Conservation (phyloP, 1,140 invertebrate species). For the Phenacoccus solenopsis region DNA sequence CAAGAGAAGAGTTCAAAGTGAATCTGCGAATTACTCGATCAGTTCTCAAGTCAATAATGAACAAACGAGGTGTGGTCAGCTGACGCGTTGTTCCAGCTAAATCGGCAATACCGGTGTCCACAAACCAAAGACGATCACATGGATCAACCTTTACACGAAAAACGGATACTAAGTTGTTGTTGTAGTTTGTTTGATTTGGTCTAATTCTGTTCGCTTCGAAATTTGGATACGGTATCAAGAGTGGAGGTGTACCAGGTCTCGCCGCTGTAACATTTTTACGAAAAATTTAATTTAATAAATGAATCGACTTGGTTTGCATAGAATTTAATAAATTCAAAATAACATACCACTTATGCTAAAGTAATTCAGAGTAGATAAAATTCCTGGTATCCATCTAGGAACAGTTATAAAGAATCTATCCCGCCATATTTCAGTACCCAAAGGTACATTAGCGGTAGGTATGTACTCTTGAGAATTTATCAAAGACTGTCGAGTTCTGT, state of each 20-base stretch:
- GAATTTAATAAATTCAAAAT: neutral
- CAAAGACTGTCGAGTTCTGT: slow-evolving; percentile 43
- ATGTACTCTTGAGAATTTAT: slow-evolving; percentile 47
- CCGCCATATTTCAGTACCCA: slow-evolving; percentile 61
- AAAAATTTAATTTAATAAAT: too few relatives aligned
- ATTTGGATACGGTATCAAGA: slow-evolving; percentile 54
- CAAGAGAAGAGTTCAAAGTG: slow-evolving; percentile 43
- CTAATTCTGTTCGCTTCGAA: slow-evolving; percentile 49
- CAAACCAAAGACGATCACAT: slow-evolving; percentile 58
- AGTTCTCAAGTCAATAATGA: slow-evolving; percentile 56
- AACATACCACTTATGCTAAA: neutral
- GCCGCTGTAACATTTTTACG: neutral
- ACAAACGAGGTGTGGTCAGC: slow-evolving; percentile 42
- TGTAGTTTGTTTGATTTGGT: slow-evolving; percentile 29
- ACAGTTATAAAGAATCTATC: slow-evolving; percentile 64
- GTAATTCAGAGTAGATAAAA: slow-evolving; percentile 57
- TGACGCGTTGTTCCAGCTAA: slow-evolving; percentile 44
- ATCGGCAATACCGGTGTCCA: slow-evolving; percentile 54
- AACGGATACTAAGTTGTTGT: slow-evolving; percentile 53
- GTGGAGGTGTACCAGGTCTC: slow-evolving; percentile 38
- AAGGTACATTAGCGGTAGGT: slow-evolving; percentile 57
- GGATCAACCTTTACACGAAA: slow-evolving; percentile 55
- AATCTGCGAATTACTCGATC: slow-evolving; percentile 49
- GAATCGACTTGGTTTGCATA: too few relatives aligned
- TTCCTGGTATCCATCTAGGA: slow-evolving; percentile 57